Base-by-base conservation (phyloP, 2,888 invertebrate genomes). In the Crocallis elinguaria region DNA sequence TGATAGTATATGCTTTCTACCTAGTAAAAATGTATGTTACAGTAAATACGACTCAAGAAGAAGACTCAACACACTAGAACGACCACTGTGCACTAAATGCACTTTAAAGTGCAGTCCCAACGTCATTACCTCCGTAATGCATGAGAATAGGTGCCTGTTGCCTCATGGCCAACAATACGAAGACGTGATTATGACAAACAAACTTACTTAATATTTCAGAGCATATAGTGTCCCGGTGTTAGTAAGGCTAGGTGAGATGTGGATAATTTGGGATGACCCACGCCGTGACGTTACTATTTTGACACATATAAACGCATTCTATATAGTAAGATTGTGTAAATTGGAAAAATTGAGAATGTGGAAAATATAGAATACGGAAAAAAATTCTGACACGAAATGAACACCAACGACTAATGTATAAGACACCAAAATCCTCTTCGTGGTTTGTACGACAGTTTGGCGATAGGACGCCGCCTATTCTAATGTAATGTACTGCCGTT, bases 101-200 rank as follows among this genome's bases (percentile, higher is more conserved):
- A 57, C 58, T 60, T 62, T 54, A 58, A 48, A 50, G 55, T 60
- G 58, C 56, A 58, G 53, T 53, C 49, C 45, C 58, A 51, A 41
- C 49, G 54, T 45, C 51, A 57, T 64, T 58, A 45, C 52, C 50
- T 56, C 23, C 21, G 50, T 57, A 60, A 58, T 58, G 56, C 57
- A 64, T 58, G 62, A 38, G 56, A 59, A 66, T 60, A 56, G 58
- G 61, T 53, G 58, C 52, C 62, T 56, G 39, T 55, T 16, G 52
- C 29, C 43, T 32, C 36, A 32, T 19, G 54, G n/a, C 43, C 49
- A 49, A 49, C 56, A 62, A 62, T 57, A 52, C 51, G 54, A 56
- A 60, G 57, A 66, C 62, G 64, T 62, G 53, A 60, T 64, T 64
- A 64, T 66, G 65, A 66, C 62, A 62, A 64, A 62, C 60, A 59